Evolutionary conservation across 2,888 invertebrate genomes (phyloP).

Genomic region (Acheta domesticus): DNA sequence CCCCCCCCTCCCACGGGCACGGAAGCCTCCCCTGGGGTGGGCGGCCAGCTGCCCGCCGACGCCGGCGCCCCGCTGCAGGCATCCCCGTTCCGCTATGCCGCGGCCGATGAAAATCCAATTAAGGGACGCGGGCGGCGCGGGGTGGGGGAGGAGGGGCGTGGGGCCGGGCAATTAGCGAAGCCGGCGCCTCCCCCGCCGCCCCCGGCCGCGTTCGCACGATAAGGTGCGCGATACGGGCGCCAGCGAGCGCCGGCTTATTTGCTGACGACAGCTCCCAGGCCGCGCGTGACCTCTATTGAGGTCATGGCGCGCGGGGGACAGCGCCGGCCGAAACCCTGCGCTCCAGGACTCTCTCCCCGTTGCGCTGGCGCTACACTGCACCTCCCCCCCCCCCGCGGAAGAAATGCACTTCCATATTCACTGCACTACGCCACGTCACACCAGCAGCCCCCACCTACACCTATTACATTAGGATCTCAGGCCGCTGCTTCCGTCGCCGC

Average conservation of each 20-base stretch:
- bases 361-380: too few species aligned
- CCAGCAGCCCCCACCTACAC: background rate
- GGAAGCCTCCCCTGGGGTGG: background rate
- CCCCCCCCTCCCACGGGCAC: background rate
- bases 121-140: background rate
- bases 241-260: background rate
- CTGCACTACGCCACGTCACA: background rate
- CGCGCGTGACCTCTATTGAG: background rate
- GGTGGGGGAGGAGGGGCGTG: too few species aligned
- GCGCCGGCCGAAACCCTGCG: too few species aligned
- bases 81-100: background rate
- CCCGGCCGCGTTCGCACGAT: background rate
- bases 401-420: background rate
- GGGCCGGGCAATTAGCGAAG: background rate
- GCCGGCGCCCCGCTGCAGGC: background rate
- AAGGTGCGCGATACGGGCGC: background rate
- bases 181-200: too few species aligned
- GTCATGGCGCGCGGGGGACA: background rate
- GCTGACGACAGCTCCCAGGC: background rate
- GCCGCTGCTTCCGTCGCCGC: background rate
- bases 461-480: too few species aligned
- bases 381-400: too few species aligned
- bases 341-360: too few species aligned
- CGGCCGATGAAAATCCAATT: conserved; percentile 9
- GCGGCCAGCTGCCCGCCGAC: background rate